Conservation (phyloP, 2,797 vertebrate species). For the Potorous gilbertii region DNA sequence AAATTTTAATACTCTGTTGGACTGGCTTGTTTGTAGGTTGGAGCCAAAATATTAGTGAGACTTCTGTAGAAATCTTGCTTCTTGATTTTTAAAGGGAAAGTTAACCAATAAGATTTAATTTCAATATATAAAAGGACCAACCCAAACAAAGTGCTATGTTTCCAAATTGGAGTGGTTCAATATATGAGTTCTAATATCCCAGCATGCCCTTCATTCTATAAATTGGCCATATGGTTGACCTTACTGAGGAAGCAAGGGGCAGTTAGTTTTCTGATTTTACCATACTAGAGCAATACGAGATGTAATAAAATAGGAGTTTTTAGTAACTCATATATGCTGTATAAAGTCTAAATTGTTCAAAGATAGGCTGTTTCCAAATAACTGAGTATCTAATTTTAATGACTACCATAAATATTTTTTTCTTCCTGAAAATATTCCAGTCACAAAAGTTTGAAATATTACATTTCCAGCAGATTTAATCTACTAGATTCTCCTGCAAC, state of each 20-base stretch:
- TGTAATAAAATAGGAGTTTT: constrained; percentile 10
- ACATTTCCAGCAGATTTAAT: background rate
- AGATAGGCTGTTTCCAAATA: constrained; percentile 45
- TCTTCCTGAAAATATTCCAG: constrained; percentile 2
- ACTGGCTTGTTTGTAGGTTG: background rate
- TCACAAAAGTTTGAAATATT: constrained; percentile 21
- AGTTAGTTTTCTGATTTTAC: constrained; percentile 28
- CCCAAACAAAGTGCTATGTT: background rate
- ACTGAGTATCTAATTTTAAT: constrained; percentile 25
- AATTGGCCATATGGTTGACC: constrained; percentile 9
- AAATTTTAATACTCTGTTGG: background rate
- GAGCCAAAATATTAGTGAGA: background rate
- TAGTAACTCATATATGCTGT: background rate
- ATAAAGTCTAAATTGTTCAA: constrained; percentile 12
- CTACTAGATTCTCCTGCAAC: background rate
- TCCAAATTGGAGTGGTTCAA: constrained; percentile 15
- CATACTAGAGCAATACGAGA: background rate
- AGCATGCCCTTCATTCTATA: background rate
- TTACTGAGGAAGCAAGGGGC: constrained; percentile 5
- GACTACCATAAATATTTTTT: background rate
- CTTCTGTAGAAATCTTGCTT: background rate
- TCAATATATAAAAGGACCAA: constrained; percentile 13
- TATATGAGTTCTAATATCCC: background rate
- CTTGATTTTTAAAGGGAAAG: constrained; percentile 42
- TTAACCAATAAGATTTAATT: background rate